Base-by-base conservation (phyloP, 1,140 invertebrate genomes). In the Heterodera carotae region DNA sequence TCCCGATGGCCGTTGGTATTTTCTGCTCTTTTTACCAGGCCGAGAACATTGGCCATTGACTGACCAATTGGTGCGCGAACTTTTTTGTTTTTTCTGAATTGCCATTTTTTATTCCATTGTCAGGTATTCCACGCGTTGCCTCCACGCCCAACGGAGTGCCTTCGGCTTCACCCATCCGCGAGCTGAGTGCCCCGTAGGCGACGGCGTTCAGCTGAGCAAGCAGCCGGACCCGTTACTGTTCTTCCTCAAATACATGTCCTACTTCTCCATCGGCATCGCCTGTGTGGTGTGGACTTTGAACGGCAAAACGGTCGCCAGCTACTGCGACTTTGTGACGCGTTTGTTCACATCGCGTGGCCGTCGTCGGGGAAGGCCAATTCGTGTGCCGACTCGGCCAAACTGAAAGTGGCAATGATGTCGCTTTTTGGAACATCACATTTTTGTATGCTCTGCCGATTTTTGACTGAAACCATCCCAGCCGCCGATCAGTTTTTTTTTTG, bases 281-380 rank as follows among this genome's bases (percentile, higher is more conserved):
- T 96, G 94, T 5, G 94, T 94, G 80, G 94, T 97, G 78, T 98
- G 96, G 96, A 94, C 98, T 48, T 96, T 95, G 92, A 97, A 95
- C 15, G 93, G 94, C 53, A 99, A 99, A 89, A 98, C 96, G 0
- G 90, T 98, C 81, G 92, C 92, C 66, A 95, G 94, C 78, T 98
- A 95, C 95, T 64, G 81, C n/a, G 81, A 85, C 60, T 83, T 83
- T 39, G 81, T 78, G 27, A 72, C 78, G 15, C 76, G 82, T 1
- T 36, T 84, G 10, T 76, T 84, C 29, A 64, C 78, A 34, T 75
- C 82, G 25, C 25, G 80, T 27, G 53, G 53, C 10, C 25, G 39
- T 15, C 33, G 59, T 36, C 43, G 72, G 34, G 72, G 72, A 74
- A 33, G 43, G n/a, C 72, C 72, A 1, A 75, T 79, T 34, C 60